These are phyloP conservation scores for Callocephalon fimbriatum DNA, from an alignment of 2,113 vertebrate species.

Conservation along the genomic window DNA sequence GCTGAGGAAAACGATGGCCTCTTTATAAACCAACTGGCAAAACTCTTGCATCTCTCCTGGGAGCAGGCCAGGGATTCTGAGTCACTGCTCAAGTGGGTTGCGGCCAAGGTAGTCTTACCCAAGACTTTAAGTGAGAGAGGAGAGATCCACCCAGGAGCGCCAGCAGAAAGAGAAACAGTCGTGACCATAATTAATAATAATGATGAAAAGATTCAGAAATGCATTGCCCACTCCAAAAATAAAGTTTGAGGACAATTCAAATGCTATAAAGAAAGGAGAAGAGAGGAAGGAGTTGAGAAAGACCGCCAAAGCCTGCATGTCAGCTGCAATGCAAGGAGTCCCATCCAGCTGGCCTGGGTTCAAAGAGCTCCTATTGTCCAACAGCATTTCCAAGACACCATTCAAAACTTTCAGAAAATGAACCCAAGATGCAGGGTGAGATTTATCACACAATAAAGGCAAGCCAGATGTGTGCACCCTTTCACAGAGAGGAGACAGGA, in stretches of 20 bases:
- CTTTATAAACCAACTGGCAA: conserved; percentile 59
- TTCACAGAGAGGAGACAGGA: background rate
- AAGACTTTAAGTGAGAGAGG: conserved; percentile 39
- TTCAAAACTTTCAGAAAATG: conserved; percentile 70
- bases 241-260: conserved; percentile 72
- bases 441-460: conserved; percentile 64
- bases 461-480: conserved; percentile 40
- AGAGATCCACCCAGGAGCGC: conserved; percentile 53
- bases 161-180: conserved; percentile 56
- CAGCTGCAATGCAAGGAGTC: conserved; percentile 57
- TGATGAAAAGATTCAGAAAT: conserved; percentile 52
- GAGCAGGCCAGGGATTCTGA: conserved; percentile 62
- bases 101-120: conserved; percentile 57
- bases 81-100: conserved; percentile 53
- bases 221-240: conserved; percentile 70
- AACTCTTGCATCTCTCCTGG: conserved; percentile 58
- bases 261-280: conserved; percentile 45
- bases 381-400: conserved; percentile 60
- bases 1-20: conserved; percentile 49
- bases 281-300: conserved; percentile 50
- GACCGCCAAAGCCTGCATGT: conserved; percentile 64
- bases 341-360: conserved; percentile 70
- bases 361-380: conserved; percentile 62
- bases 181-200: conserved; percentile 56
- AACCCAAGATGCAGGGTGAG: conserved; percentile 65